Conservation (phyloP, 2,113 vertebrate genomes). For the Patagioenas fasciata region DNA sequence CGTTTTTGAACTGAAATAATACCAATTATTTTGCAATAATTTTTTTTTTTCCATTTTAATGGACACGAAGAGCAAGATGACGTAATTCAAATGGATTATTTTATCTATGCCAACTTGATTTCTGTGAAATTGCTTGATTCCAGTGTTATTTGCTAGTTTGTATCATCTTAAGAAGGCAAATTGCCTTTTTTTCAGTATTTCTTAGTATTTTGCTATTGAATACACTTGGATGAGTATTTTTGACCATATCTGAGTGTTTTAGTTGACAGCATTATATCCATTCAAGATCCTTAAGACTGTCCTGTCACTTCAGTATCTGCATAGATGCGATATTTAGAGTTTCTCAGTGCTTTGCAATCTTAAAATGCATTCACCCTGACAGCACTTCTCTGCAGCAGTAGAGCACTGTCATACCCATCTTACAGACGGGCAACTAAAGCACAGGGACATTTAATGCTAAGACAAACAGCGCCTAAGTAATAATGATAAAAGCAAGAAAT, state of each 20-base stretch:
- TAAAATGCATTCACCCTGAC: not conserved
- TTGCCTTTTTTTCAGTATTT: not conserved
- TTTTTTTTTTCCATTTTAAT: not conserved
- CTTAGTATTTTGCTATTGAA: not conserved
- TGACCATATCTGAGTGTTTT: not conserved
- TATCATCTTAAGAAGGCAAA: not conserved
- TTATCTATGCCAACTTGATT: not conserved
- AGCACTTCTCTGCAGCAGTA: not conserved
- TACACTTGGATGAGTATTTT: not conserved
- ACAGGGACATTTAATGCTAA: not conserved
- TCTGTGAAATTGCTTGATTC: not conserved
- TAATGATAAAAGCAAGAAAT: not conserved
- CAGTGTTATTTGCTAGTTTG: not conserved
- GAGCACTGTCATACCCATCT: not conserved
- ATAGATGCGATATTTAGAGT: not conserved
- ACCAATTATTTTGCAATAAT: not conserved
- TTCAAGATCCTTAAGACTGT: not conserved
- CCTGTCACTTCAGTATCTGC: not conserved
- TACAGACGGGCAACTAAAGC: not conserved
- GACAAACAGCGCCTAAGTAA: not conserved
- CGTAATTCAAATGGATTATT: slow-evolving; percentile 2
- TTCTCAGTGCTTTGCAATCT: not conserved
- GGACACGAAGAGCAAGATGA: not conserved
- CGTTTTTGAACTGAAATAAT: not conserved
- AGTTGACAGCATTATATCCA: not conserved